A percentile compares a stretch with the other conserved stretches of the same genome.
phyloP scores from a whole-genome alignment of 1,140 invertebrate genomes.

The Amphibalanus amphitrite region DNA sequence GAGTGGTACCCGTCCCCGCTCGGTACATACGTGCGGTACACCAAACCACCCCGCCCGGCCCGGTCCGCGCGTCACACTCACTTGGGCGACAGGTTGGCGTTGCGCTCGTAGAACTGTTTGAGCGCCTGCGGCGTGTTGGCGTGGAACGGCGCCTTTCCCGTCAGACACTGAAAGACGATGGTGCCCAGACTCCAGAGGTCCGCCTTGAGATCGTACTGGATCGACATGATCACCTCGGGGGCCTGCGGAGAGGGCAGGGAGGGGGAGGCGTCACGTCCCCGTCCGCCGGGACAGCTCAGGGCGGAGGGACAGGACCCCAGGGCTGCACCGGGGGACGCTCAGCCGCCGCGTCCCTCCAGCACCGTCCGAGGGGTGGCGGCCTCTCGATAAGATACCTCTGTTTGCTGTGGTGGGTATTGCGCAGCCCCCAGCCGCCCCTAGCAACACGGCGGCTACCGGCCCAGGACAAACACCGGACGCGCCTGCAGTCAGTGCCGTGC shows the following conservation, averaged over 20 bases:
- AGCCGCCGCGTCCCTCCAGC: no score
- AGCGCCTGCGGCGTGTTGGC: constrained; percentile 95
- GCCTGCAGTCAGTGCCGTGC: no score
- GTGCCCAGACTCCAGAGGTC: constrained; percentile 98
- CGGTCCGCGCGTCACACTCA: constrained; percentile 31
- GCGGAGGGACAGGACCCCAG: no score
- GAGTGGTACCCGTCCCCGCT: no score
- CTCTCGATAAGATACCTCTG: neutral
- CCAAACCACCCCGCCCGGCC: neutral
- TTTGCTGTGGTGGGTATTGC: neutral
- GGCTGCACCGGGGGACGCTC: no score
- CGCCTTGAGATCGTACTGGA: constrained; percentile 97
- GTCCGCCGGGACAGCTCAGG: no score
- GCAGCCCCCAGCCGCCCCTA: neutral
- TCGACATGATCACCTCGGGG: constrained; percentile 98
- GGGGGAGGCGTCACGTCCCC: no score
- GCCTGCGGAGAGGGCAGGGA: constrained; percentile 38
- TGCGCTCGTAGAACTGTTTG: constrained; percentile 94
- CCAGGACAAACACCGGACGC: no score
- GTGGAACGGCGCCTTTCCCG: constrained; percentile 94
- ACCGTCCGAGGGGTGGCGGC: no score
- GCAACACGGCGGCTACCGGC: no score
- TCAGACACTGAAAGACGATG: constrained; percentile 96
- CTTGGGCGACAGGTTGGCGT: constrained; percentile 86
- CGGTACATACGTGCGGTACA: no score